These are phyloP conservation scores for Zonitis immaculata DNA, from an alignment of 2,888 invertebrate genomes.

Conservation along the genomic window DNA sequence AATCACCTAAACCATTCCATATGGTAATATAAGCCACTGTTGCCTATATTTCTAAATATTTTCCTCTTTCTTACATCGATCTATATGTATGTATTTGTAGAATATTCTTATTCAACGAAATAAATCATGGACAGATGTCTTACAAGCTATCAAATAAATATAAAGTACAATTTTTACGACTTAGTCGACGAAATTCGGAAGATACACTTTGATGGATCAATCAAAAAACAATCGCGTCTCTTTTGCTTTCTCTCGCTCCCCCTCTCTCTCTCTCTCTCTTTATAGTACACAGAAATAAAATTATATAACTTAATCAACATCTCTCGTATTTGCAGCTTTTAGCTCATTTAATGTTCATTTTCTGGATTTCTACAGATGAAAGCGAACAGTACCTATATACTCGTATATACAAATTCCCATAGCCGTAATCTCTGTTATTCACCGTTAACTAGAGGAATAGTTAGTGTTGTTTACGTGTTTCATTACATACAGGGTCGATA, in stretches of 20 bases:
- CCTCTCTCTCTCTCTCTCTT: no score
- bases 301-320: no score
- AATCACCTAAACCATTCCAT: slow-evolving; percentile 29
- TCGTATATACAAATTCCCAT: slow-evolving; percentile 13
- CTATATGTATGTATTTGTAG: slow-evolving; percentile 7
- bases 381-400: background rate
- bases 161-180: slow-evolving; percentile 21
- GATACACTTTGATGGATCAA: no score
- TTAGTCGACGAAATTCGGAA: no score
- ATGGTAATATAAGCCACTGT: slow-evolving; percentile 28
- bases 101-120: slow-evolving; percentile 18
- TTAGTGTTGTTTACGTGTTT: slow-evolving; percentile 27
- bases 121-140: slow-evolving; percentile 23
- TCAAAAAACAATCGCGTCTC: no score
- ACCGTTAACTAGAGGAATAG: slow-evolving; percentile 24
- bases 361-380: background rate
- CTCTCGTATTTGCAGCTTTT: slow-evolving; percentile 8
- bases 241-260: no score
- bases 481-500: slow-evolving; percentile 25
- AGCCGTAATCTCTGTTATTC: slow-evolving; percentile 24
- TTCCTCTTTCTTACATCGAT: background rate
- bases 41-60: slow-evolving; percentile 23
- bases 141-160: slow-evolving; percentile 19
- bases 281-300: no score
- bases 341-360: background rate